phyloP scores from a whole-genome alignment of 2,888 invertebrate species.

The Portevinia maculata region DNA sequence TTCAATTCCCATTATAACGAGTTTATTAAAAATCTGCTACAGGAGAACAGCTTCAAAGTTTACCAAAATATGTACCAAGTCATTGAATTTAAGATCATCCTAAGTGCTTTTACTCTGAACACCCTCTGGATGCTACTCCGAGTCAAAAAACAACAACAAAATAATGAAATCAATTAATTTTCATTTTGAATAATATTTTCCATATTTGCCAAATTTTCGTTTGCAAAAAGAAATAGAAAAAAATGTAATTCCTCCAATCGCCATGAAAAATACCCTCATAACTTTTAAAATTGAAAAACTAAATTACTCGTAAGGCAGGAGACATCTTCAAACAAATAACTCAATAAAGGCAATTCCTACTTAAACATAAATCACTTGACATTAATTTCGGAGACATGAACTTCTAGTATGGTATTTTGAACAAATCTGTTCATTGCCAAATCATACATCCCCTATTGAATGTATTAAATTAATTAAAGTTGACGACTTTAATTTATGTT shows the following conservation, averaged over 20 bases:
- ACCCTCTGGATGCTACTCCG: neutral
- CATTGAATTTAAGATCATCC: neutral
- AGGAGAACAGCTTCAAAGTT: conserved; percentile 8
- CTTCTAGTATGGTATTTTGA: neutral
- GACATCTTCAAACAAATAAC: conserved; percentile 1
- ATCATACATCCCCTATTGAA: conserved; percentile 34
- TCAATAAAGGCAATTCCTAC: conserved; percentile 22
- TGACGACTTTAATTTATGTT: conserved; percentile 47
- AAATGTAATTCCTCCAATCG: conserved; percentile 4
- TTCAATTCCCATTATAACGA: too few relatives aligned
- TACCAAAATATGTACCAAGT: neutral
- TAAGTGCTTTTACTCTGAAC: neutral
- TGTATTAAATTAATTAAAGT: conserved; percentile 55
- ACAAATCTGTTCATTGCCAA: conserved; percentile 46
- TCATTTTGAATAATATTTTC: neutral
- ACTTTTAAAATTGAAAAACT: conserved; percentile 36
- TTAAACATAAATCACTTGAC: conserved; percentile 37
- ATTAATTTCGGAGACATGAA: conserved; percentile 14
- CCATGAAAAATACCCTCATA: conserved; percentile 24
- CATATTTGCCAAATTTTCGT: conserved; percentile 20
- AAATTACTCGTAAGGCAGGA: conserved; percentile 19
- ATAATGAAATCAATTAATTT: conserved; percentile 6
- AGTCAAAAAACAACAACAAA: conserved; percentile 1
- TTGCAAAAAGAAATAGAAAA: conserved; percentile 2
- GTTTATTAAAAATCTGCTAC: neutral